These are phyloP conservation scores for Benitochromis conjunctus DNA, from an alignment of 2,113 vertebrate genomes.

Conservation along the genomic window DNA sequence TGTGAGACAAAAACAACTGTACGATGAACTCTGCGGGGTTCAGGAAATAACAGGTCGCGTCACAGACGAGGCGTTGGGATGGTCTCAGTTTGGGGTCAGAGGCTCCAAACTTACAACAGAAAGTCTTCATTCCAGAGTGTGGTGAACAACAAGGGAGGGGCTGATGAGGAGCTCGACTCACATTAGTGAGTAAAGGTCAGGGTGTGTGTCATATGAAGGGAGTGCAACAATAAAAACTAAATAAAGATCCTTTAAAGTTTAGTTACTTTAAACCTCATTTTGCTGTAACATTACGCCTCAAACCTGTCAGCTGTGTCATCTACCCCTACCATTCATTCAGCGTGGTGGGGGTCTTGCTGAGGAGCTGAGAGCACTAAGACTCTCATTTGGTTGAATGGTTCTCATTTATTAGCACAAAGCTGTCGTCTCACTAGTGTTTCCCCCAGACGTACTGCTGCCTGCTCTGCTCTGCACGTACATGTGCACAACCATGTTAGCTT, in stretches of 20 bases:
- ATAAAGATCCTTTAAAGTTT: not conserved
- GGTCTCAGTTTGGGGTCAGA: not conserved
- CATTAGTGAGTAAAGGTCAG: not conserved
- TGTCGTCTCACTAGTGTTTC: not conserved
- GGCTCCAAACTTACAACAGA: not conserved
- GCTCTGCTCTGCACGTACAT: not conserved
- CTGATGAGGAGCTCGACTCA: not conserved
- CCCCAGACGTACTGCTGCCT: not conserved
- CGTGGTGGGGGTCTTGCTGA: not conserved
- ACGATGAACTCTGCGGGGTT: fast-evolving
- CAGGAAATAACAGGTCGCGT: not conserved
- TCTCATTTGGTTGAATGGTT: not conserved
- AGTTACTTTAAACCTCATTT: not conserved
- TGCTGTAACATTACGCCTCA: not conserved
- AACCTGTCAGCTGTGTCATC: not conserved
- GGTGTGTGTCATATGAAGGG: not conserved
- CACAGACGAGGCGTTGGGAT: not conserved
- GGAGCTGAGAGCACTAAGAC: not conserved
- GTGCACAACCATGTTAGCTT: not conserved
- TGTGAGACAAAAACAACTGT: not conserved
- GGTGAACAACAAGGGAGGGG: not conserved
- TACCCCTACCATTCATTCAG: not conserved
- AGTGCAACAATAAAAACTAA: not conserved
- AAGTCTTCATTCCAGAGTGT: not conserved
- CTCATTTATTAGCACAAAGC: not conserved